Base-by-base conservation (phyloP, 1,140 invertebrate genomes). In the Gonioctena quinquepunctata region DNA sequence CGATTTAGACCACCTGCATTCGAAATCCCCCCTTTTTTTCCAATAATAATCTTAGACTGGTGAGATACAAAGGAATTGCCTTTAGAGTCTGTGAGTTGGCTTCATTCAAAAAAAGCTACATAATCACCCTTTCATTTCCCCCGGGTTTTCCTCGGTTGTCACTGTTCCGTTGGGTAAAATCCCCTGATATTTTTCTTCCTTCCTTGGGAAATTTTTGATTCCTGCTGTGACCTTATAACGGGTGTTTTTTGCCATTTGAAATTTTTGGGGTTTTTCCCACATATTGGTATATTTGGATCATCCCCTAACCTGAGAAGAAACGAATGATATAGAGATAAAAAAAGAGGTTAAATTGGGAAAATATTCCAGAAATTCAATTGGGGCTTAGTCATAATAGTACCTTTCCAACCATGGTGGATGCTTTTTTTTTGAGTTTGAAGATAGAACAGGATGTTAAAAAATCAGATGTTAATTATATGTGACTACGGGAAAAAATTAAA, bases 111-210 rank as follows among this genome's bases (percentile, higher is more conserved):
- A 1, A 93, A 92, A 49, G 88, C 89, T n/a, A 97, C 87, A 85
- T 95, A 97, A 85, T 97, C 93, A 1, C 94, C 94, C n/a, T n/a
- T n/a, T n/a, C n/a, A n/a, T n/a, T n/a, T n/a, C n/a, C n/a, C n/a
- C n/a, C n/a, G n/a, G 33, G 8, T 60, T 69, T 66, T 76, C 67
- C 57, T 71, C 73, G 0, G 68, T 50, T 16, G 76, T 74, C 1
- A 81, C 69, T 52, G 18, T 23, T 11, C 77, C 76, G 6, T 69
- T 23, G 81, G 81, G 3, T 79, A 52, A 50, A 81, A 76, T 4
- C 80, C 80, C 87, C 93, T 94, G 2, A 90, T 90, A 79, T 96
- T 96, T 93, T 96, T 68, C 94, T 86, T 1, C 94, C 94, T 69
- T 89, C 85, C 54, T 94, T 79, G 56, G 87, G 82, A 54, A 88